Conservation (phyloP, 2,888 invertebrate genomes). For the Diarsia mendica region DNA sequence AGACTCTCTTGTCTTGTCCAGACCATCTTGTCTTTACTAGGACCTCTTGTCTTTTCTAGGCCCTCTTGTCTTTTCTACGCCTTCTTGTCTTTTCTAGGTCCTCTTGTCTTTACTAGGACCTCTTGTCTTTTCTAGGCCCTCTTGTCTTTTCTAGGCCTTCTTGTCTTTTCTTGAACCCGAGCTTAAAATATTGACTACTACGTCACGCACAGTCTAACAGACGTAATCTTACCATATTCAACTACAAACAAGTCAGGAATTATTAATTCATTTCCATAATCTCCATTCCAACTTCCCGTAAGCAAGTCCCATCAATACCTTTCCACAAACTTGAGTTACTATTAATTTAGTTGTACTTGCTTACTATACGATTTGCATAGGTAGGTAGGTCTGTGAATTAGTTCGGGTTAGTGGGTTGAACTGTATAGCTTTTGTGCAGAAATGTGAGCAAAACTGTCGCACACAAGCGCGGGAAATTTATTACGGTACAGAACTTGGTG, state of each 20-base stretch:
- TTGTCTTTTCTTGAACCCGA: background rate
- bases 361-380: slow-evolving; percentile 41
- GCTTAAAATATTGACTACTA: background rate
- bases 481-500: slow-evolving; percentile 44
- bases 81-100: too few relatives aligned
- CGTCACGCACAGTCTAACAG: background rate
- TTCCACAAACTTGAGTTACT: slow-evolving; percentile 17
- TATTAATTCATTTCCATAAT: slow-evolving; percentile 2
- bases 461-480: slow-evolving; percentile 49
- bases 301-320: slow-evolving; percentile 9
- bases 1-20: too few relatives aligned
- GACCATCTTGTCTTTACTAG: background rate
- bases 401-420: slow-evolving; percentile 29
- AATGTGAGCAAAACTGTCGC: slow-evolving; percentile 47
- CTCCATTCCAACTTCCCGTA: slow-evolving; percentile 7
- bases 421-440: slow-evolving; percentile 27
- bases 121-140: too few relatives aligned
- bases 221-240: background rate
- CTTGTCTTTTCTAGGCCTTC: background rate
- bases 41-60: too few relatives aligned
- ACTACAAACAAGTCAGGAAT: background rate
- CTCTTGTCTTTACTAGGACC: too few relatives aligned
- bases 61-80: too few relatives aligned
- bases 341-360: slow-evolving; percentile 9
- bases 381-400: slow-evolving; percentile 23